Percentiles rank a stretch among this genome's conserved stretches.
Evolutionary conservation across 2,113 vertebrate species (phyloP).

Genomic region (Tyrannus savana): DNA sequence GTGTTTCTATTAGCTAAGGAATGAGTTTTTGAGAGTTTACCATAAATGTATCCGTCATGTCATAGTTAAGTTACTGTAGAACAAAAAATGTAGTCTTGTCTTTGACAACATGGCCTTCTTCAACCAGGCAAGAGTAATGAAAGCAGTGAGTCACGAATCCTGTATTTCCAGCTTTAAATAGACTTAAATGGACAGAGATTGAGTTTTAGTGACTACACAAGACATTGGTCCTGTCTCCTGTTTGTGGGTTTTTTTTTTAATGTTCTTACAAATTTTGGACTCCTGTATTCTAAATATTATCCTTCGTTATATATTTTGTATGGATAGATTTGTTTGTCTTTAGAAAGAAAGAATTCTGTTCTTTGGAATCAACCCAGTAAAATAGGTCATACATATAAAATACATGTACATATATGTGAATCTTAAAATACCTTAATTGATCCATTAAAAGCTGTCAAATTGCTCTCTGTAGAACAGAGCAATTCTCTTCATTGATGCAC

Average conservation of each 20-base stretch:
- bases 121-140: background rate
- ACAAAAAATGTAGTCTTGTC: background rate
- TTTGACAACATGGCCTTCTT: background rate
- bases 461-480: background rate
- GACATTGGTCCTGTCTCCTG: background rate
- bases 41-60: background rate
- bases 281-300: rapidly evolving
- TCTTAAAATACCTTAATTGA: background rate
- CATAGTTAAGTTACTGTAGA: background rate
- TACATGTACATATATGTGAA: background rate
- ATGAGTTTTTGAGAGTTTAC: background rate
- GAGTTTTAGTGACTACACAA: background rate
- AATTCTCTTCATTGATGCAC: background rate
- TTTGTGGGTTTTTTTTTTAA: background rate
- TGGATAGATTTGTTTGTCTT: background rate
- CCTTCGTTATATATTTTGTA: background rate
- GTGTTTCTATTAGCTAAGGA: background rate
- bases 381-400: background rate
- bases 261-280: background rate
- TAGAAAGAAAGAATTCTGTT: background rate
- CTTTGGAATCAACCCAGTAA: background rate
- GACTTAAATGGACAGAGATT: background rate
- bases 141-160: background rate
- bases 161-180: background rate
- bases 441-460: background rate